Evolutionary conservation across 2,888 invertebrate genomes (phyloP), one percentile per base, ranked within the genome.

Genomic region (Corbicula japonica): DNA sequence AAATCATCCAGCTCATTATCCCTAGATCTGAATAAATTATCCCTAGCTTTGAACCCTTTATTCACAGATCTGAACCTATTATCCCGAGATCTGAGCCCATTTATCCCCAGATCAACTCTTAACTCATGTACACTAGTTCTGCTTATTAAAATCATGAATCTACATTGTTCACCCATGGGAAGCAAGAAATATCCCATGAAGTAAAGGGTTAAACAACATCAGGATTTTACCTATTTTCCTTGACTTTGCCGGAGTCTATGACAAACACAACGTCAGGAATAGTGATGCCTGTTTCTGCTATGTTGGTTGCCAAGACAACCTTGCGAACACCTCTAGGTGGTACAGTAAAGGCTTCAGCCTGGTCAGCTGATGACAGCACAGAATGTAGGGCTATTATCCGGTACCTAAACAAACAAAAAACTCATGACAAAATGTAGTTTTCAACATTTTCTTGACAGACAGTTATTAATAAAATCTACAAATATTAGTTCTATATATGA

Each of bases 221-320:
- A 34, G 3, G 26, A 58, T 15, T 48, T 68, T 52, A 93, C 92
- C 92, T 88, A 58, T 87, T 92, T 83, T 92, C 92, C 68, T 93
- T 93, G 4, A 90, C 92, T 70, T 91, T 92, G 5, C 92, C 92
- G 61, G 89, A 72, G 74, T 93, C 93, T 56, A 93, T 89, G 26
- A 93, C 92, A 88, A 91, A 93, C 30, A 92, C 92, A 28, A 92
- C 91, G 84, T 93, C 92, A 12, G 92, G 92, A 32, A 93, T 93
- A 28, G 92, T 93, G 63, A 93, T 92, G 8, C 92, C 92, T 2
- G 92, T 92, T 78, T 93, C 93, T 21, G 93, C 92, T 48, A 93
- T 92, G 81, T 93, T 93, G 48, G 92, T 93, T 35, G 93, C 91
- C 61, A 93, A 72, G 69, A 93, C 91, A 66, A 93, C 85, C 83